Evolutionary conservation across 2,797 vertebrate species (phyloP), one percentile per base, ranked within the genome.

Genomic region (Bovichtus diacanthus): DNA sequence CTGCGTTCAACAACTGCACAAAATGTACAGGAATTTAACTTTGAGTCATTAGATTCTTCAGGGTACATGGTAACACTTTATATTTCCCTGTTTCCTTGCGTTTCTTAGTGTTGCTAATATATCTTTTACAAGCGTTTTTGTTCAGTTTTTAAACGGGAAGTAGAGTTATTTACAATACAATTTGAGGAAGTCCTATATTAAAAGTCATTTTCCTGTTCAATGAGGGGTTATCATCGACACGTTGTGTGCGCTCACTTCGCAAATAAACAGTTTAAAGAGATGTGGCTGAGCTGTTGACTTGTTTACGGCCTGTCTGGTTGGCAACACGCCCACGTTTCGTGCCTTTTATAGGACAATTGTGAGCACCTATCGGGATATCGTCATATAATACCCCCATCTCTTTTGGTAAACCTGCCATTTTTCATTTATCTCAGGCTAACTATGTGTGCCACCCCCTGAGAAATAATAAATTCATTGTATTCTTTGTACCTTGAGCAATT

Each of bases 61-160:
- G n/a, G 44, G 62, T 5, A 1, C 25, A 29, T n/a, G 9, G 23
- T 19, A 43, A 29, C 39, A 41, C 53, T 55, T 19, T 10, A 18
- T 31, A 27, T 53, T 29, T 29, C 13, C 29, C 10, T 18, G 0
- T 0, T 31, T 34, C 5, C 1, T 9, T 16, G 5, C 21, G n/a
- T 39, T 5, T 13, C 19, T 58, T 23, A 34, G 50, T 8, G 8
- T 8, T 25, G 23, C 23, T 51, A 9, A 11, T 19, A 31, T 3
- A 19, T 6, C 31, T 10, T 54, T 19, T 6, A 34, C 31, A 34
- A 34, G 1, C 34, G 31, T 34, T 34, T 34, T 6, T 34, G 7
- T 34, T 6, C 31, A 34, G 31, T 34, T 9, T 18, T 49, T 50
- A 5, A 27, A 16, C 12, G 27, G 50, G 27, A 16, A 19, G 16